phyloP scores from a whole-genome alignment of 1,140 invertebrate species.

The Trissolcus basalis region DNA sequence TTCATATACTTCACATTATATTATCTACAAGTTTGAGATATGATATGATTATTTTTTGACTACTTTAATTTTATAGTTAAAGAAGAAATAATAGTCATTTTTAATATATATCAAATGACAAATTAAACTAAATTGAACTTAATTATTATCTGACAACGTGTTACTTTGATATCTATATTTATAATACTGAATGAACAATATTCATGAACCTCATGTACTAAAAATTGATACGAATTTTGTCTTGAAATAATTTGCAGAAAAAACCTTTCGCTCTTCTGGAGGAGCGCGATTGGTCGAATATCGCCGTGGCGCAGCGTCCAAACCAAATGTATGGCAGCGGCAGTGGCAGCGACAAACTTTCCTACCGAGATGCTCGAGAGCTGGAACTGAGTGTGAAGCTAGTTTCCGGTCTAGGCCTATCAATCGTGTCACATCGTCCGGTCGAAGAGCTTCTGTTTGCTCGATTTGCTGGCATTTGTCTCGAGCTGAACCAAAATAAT shows the following conservation, averaged over 20 bases:
- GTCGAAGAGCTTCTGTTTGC: slow-evolving; percentile 92
- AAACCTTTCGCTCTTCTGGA: slow-evolving; percentile 75
- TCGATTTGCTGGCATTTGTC: slow-evolving; percentile 83
- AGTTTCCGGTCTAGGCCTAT: slow-evolving; percentile 86
- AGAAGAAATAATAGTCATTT: no score
- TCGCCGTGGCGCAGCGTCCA: slow-evolving; percentile 76
- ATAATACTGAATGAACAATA: no score
- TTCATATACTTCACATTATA: no score
- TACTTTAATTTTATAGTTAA: no score
- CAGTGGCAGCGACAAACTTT: slow-evolving; percentile 41
- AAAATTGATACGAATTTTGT: no score
- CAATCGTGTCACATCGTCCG: slow-evolving; percentile 85
- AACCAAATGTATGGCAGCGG: slow-evolving; percentile 58
- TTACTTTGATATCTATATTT: no score
- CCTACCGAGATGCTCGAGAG: slow-evolving; percentile 69
- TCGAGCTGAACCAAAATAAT: slow-evolving; percentile 76
- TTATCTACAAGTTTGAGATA: no score
- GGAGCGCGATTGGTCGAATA: slow-evolving; percentile 78
- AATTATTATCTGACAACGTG: no score
- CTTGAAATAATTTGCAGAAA: slow-evolving; percentile 69
- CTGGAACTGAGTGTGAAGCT: slow-evolving; percentile 81
- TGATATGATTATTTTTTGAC: no score
- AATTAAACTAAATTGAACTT: no score
- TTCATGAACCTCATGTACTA: no score
- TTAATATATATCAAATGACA: no score